These are phyloP conservation scores for Poeciliopsis gracilis DNA, from an alignment of 2,797 vertebrate species.

Conservation along the genomic window DNA sequence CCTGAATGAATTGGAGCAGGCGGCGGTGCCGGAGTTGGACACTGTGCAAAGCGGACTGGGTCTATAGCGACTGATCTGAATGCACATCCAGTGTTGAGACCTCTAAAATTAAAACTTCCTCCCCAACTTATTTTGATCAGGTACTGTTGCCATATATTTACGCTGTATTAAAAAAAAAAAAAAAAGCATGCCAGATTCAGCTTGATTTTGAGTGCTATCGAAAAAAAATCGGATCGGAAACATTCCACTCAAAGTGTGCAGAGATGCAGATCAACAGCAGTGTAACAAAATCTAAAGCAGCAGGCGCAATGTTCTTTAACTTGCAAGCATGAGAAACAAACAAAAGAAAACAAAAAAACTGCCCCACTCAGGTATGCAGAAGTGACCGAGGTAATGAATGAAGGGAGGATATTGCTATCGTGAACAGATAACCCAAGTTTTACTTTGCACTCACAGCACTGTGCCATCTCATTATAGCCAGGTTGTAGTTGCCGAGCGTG, in stretches of 20 bases:
- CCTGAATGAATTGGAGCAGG: conserved; percentile 17
- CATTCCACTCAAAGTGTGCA: conserved; percentile 46
- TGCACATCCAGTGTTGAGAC: conserved; percentile 73
- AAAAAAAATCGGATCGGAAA: conserved; percentile 35
- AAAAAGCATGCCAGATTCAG: conserved; percentile 40
- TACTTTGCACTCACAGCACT: conserved; percentile 54
- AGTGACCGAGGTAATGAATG: conserved; percentile 67
- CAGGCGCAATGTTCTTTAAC: conserved; percentile 52
- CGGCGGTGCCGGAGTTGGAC: conserved; percentile 8
- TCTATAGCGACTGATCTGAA: conserved; percentile 31
- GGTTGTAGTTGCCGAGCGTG: conserved; percentile 42
- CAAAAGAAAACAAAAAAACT: conserved; percentile 24
- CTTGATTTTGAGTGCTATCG: conserved; percentile 25
- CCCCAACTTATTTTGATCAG: conserved; percentile 30
- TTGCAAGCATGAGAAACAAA: conserved; percentile 33
- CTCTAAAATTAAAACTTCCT: conserved; percentile 39
- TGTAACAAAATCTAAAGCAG: conserved; percentile 59
- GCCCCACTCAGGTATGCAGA: conserved; percentile 44
- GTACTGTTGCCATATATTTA: conserved; percentile 18
- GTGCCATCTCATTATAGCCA: conserved; percentile 50
- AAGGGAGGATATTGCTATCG: conserved; percentile 75
- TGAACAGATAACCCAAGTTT: conserved; percentile 59
- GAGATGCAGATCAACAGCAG: conserved; percentile 48
- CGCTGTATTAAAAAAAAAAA: conserved; percentile 14
- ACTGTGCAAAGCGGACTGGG: conserved; percentile 30